Evolutionary conservation across 2,113 vertebrate species (phyloP), one percentile per base, ranked within the genome.

Genomic region (Eubucco bourcierii): DNA sequence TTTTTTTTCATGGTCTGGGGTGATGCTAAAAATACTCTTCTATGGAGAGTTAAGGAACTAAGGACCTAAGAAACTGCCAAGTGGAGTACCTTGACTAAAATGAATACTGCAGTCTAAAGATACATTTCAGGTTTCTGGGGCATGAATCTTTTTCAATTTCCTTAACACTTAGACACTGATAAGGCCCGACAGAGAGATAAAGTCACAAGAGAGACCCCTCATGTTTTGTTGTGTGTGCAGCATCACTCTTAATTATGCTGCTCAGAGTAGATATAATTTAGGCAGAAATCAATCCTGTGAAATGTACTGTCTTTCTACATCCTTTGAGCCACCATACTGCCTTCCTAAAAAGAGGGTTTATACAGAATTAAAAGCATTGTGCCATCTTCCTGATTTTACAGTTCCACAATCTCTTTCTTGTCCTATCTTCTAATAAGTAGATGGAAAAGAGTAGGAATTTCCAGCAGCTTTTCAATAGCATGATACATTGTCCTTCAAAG

Each of bases 191-290:
- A 64, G 6, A 7, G 3, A 21, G 47, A 6, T 64, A 24, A 68
- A 84, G 2, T 81, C n/a, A 31, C 0, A 1, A 27, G 20, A 47
- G 14, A 68, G 3, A 14, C 3, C 2, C 5, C 24, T 66, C 10
- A 8, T 37, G 16, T 73, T 92, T 61, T 44, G 4, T 1, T 1
- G 3, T 27, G 8, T 53, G 15, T 55, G 60, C 15, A 64, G 7
- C 15, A 39, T 17, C 12, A 20, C 9, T 34, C 1, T 50, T 59
- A 64, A 33, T 34, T 80, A 10, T 4, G 12, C 3, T 78, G 12
- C 9, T 50, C 31, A 53, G 10, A 58, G 9, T 5, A 81, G 15
- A 25, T 24, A 12, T 29, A 28, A 41, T 37, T 41, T 33, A 64
- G 7, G 23, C 4, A 56, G 41, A 5, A 88, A 68, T 67, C 7